Evolutionary conservation across 1,140 invertebrate genomes (phyloP).

Genomic region (Heliothis subflexa): DNA sequence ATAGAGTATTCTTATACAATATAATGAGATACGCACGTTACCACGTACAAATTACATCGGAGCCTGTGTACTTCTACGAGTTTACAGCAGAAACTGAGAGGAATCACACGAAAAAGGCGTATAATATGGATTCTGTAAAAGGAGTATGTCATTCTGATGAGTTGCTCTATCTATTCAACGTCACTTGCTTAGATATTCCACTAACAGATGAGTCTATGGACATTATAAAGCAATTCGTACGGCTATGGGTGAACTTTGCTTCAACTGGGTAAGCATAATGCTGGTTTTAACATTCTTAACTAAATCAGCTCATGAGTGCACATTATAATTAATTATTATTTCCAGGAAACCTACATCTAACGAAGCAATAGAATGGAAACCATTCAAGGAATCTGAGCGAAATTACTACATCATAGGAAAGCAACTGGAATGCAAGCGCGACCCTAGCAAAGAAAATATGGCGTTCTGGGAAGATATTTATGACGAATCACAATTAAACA

Average conservation of each 20-base stretch:
- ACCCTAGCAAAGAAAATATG: conserved; percentile 64
- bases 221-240: conserved; percentile 66
- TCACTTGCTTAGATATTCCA: conserved; percentile 70
- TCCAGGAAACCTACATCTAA: conserved; percentile 71
- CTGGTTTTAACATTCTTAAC: not conserved
- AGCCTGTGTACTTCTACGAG: conserved; percentile 74
- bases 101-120: conserved; percentile 72
- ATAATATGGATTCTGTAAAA: conserved; percentile 70
- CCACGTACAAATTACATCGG: conserved; percentile 55
- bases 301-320: not conserved
- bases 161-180: conserved; percentile 73
- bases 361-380: conserved; percentile 64
- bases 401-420: conserved; percentile 69
- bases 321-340: conserved; percentile 44
- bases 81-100: conserved; percentile 75
- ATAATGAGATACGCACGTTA: conserved; percentile 72
- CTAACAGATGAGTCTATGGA: conserved; percentile 65
- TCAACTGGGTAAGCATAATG: conserved; percentile 66
- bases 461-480: conserved; percentile 78
- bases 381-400: conserved; percentile 65
- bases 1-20: conserved; percentile 73
- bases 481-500: conserved; percentile 55
- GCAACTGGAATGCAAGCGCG: conserved; percentile 58
- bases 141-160: conserved; percentile 82
- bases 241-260: conserved; percentile 76